Evolutionary conservation across 2,888 invertebrate genomes (phyloP).

Genomic region (Coelopa pilipes): DNA sequence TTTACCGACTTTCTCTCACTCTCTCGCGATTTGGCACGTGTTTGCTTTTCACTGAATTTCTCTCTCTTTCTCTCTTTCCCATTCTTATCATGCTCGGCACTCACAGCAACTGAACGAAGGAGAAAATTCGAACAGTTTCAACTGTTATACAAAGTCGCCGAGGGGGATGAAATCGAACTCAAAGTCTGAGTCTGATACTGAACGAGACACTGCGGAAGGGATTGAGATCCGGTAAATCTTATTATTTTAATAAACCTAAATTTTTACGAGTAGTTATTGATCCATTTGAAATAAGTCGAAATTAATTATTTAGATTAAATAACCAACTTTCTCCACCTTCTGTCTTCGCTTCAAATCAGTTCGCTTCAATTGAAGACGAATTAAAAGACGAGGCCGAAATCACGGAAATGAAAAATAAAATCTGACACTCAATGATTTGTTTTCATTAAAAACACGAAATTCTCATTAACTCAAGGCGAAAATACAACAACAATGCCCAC

Average conservation of each 20-base stretch:
- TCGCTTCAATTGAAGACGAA: no score
- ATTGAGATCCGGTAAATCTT: no score
- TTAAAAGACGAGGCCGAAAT: constrained; percentile 39
- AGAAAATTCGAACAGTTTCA: constrained; percentile 31
- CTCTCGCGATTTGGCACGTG: constrained; percentile 5
- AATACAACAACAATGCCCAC: constrained; percentile 48
- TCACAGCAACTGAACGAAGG: background rate
- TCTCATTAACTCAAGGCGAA: constrained; percentile 58
- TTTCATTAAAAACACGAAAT: constrained; percentile 64
- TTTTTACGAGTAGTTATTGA: no score
- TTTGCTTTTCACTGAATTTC: background rate
- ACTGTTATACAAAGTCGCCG: constrained; percentile 20
- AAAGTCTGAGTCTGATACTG: background rate
- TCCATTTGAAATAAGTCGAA: no score
- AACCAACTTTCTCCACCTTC: no score
- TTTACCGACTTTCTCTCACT: no score
- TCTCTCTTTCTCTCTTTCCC: background rate
- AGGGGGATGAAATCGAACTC: background rate
- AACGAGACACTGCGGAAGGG: background rate
- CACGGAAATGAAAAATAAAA: constrained; percentile 61
- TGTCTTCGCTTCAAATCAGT: no score
- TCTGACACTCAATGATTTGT: constrained; percentile 64
- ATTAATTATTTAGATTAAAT: background rate
- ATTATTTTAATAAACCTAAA: background rate
- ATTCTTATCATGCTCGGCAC: background rate